Evolutionary conservation across 2,113 vertebrate genomes (phyloP).

Genomic region (Lagenorhynchus albirostris): DNA sequence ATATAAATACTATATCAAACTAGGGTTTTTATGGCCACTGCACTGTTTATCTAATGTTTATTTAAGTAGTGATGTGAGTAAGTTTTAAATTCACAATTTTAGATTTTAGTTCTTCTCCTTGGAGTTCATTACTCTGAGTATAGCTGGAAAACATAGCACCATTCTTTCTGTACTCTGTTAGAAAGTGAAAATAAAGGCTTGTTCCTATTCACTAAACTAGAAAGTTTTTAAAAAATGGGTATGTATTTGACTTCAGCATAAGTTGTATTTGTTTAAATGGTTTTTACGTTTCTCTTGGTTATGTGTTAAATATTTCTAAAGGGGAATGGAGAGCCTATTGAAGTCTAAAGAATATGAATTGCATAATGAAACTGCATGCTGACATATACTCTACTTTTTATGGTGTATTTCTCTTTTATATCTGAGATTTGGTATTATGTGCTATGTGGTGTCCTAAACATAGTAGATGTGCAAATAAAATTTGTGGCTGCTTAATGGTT

Average conservation of each 20-base stretch:
- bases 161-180: not conserved
- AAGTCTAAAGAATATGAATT: not conserved
- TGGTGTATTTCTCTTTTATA: not conserved
- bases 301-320: not conserved
- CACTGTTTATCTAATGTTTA: conserved; percentile 50
- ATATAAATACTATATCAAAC: conserved; percentile 55
- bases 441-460: not conserved
- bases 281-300: not conserved
- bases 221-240: not conserved
- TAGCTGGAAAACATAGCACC: not conserved
- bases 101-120: conserved; percentile 2
- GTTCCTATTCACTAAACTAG: not conserved
- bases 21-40: conserved; percentile 35
- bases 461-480: not conserved
- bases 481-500: not conserved
- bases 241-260: not conserved
- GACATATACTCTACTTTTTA: not conserved
- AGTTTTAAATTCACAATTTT: conserved; percentile 46
- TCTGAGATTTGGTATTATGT: not conserved
- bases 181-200: conserved; percentile 25
- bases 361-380: not conserved
- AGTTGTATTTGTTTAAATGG: not conserved
- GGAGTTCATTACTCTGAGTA: not conserved
- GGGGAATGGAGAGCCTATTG: not conserved
- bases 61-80: conserved; percentile 48